A percentile compares a stretch with the other conserved stretches of the same genome.
Conservation (phyloP, 2,113 vertebrate species). For the Brevimyrus niger region DNA sequence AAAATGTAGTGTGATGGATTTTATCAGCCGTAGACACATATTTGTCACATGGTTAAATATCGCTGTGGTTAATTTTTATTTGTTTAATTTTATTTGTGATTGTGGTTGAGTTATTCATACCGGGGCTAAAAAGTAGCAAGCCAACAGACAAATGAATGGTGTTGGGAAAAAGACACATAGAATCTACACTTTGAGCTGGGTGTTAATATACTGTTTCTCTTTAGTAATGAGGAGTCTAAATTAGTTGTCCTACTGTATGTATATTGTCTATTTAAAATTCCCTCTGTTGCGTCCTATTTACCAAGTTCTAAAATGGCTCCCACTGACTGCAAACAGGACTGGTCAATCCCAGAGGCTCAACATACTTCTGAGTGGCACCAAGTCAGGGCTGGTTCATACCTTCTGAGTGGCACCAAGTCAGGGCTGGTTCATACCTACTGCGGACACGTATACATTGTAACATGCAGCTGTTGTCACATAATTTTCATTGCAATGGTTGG, state of each 20-base stretch:
- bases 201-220: not conserved
- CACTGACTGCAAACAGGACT: not conserved
- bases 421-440: not conserved
- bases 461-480: not conserved
- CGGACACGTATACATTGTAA: not conserved
- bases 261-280: not conserved
- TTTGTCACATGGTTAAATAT: not conserved
- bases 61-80: not conserved
- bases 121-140: not conserved
- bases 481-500: not conserved
- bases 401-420: not conserved
- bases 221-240: not conserved
- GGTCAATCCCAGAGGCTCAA: not conserved
- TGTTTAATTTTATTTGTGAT: not conserved
- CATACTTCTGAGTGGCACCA: not conserved
- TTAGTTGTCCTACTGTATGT: not conserved
- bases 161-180: not conserved
- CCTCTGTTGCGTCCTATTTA: not conserved
- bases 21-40: not conserved
- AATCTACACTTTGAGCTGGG: not conserved
- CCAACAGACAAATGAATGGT: not conserved
- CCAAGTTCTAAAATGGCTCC: not conserved
- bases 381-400: not conserved
- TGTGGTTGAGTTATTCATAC: not conserved
- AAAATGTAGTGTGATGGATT: not conserved